Base-by-base conservation (phyloP, 2,113 vertebrate genomes). In the Xiphophorus maculatus region DNA sequence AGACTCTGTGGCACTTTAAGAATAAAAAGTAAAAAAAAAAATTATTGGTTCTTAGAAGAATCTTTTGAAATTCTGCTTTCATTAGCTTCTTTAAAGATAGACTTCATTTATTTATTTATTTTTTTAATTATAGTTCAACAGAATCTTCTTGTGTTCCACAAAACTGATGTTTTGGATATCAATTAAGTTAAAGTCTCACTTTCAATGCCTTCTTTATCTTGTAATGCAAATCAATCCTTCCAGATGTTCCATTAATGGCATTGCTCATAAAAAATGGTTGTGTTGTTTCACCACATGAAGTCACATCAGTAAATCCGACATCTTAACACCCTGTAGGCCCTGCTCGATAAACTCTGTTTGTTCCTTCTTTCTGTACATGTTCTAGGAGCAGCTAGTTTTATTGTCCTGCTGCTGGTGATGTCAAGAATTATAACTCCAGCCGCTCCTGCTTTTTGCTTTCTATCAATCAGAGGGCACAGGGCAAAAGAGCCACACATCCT, bases 371-470 rank as follows among this genome's bases (percentile, higher is more conserved):
- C 80, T 82, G 79, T 62, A 58, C 87, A 73, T 85, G 84, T 84
- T 63, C 83, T 64, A 12, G 61, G 35, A 87, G 86, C 83, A 72
- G 80, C 79, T 63, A 42, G 84, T 11, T 86, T 91, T 89, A 88
- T 82, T 77, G 80, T 83, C 80, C 77, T 79, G 83, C 77, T 81
- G 83, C 88, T 88, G 77, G 69, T 92, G 87, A 88, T 79, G 72
- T 89, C 84, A 86, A 75, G 86, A 89, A 88, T 89, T 90, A 89
- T 90, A 88, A 91, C 84, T 84, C 76, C 12, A 17, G 58, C 74
- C 77, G 79, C 61, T 79, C 84, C 74, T 28, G 58, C 78, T 76
- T 84, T 88, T 87, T 85, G 81, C 85, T 77, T 83, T 71, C 84
- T 76, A 90, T 93, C 90, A 90, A 87, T 92, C 83, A 90, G 62